These are phyloP conservation scores for Grammomys dolichurus DNA, from an alignment of 2,113 vertebrate genomes.

Conservation along the genomic window DNA sequence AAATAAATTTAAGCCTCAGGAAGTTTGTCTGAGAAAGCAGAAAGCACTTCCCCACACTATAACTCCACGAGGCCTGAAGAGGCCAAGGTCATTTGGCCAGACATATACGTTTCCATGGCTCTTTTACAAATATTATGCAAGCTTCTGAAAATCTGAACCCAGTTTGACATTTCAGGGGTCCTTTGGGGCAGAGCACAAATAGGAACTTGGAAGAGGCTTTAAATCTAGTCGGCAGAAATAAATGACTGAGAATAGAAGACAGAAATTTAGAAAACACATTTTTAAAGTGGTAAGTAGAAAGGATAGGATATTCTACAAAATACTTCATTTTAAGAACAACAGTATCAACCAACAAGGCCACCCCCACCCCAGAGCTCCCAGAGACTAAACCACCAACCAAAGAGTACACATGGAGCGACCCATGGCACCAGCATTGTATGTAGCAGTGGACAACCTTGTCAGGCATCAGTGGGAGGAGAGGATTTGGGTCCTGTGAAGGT, in stretches of 20 bases:
- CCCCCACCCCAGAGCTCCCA: too few species aligned
- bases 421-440: too few species aligned
- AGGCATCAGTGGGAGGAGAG: too few species aligned
- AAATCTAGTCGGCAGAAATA: conserved; percentile 54
- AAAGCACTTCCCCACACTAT: background rate
- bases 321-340: background rate
- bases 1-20: background rate
- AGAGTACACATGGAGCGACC: too few species aligned
- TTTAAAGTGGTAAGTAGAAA: conserved; percentile 24
- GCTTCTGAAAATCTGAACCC: conserved; percentile 55
- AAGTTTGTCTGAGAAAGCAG: background rate
- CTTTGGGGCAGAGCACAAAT: conserved; percentile 52
- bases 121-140: conserved; percentile 66
- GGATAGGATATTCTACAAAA: background rate
- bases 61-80: conserved; percentile 38
- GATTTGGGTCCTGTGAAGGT: too few species aligned
- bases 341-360: too few species aligned
- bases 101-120: conserved; percentile 70
- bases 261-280: background rate
- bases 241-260: conserved; percentile 13
- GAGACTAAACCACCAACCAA: too few species aligned
- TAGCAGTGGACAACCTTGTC: too few species aligned
- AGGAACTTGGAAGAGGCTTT: conserved; percentile 52
- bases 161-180: conserved; percentile 45
- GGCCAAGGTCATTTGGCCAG: conserved; percentile 64